phyloP scores from a whole-genome alignment of 2,888 invertebrate genomes.

The Antitype chi region DNA sequence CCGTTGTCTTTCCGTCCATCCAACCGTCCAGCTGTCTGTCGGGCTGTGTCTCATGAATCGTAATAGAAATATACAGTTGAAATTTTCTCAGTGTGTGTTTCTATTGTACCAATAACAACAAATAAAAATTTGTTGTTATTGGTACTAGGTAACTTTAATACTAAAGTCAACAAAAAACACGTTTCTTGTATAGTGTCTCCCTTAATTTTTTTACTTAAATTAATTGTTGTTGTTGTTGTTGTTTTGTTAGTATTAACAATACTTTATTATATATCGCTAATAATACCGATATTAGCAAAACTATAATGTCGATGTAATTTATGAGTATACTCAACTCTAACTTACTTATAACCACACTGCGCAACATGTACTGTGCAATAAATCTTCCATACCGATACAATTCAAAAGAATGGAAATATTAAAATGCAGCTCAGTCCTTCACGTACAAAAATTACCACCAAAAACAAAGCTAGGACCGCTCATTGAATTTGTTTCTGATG shows the following conservation, averaged over 20 bases:
- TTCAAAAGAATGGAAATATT: conserved; percentile 11
- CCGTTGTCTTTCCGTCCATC: too few relatives aligned
- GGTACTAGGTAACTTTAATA: too few relatives aligned
- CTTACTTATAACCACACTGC: not conserved
- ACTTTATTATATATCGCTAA: not conserved
- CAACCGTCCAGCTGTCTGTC: too few relatives aligned
- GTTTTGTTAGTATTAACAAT: not conserved
- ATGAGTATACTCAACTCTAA: not conserved
- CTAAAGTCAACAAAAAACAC: too few relatives aligned
- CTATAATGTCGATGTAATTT: not conserved
- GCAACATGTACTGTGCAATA: not conserved
- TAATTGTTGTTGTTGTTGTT: too few relatives aligned
- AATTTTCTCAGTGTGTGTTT: too few relatives aligned
- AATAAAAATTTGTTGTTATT: too few relatives aligned
- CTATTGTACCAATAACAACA: too few relatives aligned
- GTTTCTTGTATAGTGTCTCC: too few relatives aligned
- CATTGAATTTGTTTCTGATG: conserved; percentile 51
- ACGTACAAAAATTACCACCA: conserved; percentile 48
- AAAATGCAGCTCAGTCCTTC: conserved; percentile 15
- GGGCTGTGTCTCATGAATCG: too few relatives aligned
- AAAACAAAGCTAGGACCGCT: conserved; percentile 44
- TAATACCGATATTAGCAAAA: not conserved
- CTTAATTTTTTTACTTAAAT: too few relatives aligned
- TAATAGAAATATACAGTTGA: too few relatives aligned
- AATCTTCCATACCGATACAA: conserved; percentile 5